Evolutionary conservation across 2,113 vertebrate genomes (phyloP), one percentile per base, ranked within the genome.

Genomic region (Holacanthus passer): DNA sequence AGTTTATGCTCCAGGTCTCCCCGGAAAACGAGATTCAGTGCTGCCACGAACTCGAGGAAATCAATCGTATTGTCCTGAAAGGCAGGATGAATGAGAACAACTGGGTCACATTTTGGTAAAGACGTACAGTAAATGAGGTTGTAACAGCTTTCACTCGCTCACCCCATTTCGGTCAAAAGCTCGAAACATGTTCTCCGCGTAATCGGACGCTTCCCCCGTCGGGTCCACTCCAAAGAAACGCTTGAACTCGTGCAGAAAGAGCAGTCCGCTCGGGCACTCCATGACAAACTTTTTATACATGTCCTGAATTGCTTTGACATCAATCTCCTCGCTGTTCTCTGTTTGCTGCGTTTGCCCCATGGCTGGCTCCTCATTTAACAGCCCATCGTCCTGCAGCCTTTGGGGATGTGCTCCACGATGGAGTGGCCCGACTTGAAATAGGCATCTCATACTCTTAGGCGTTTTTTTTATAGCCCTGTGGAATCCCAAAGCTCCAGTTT

Each of bases 101-200:
- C 3, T 13, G 2, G 27, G 20, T 59, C 31, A 74, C 7, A 20
- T 47, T 55, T 32, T 8, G 12, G 3, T 77, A 24, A 78, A 53
- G 37, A 60, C 29, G 13, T 0, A 53, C 20, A 50, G 2, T 4
- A n/a, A 17, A 1, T 0, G 0, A 73, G 3, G 17, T 35, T 29
- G 2, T 5, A 35, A 37, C 41, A 45, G 19, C 27, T 39, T 47
- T 48, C 13, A 19, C 1, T 68, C 43, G 74, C 94, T 94, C 76
- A 96, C 94, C 94, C 93, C 94, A 45, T 95, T 96, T 48, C 74
- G 95, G 83, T 96, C 95, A 82, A 95, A 95, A 1, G 92, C 94
- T 45, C 91, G 91, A 81, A 96, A 96, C 92, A 95, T 93, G 65
- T 72, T 92, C 72, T 96, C 95, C 0, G 91, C 94, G 31, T 94